Evolutionary conservation across 2,888 invertebrate genomes (phyloP), one percentile per base, ranked within the genome.

Genomic region (Ernsta delagoae): DNA sequence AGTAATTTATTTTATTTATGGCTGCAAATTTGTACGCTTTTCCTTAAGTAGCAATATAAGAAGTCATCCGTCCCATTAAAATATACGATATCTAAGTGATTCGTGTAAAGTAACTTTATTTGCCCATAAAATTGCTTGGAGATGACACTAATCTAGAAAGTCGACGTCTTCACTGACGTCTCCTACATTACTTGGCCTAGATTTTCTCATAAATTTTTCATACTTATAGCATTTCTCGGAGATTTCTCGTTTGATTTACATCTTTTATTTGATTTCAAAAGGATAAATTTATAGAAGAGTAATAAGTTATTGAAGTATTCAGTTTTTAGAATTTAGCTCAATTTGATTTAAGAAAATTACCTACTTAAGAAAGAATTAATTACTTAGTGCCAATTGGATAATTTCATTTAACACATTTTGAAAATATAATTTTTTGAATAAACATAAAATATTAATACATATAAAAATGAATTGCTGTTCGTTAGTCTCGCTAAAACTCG

Each of bases 71-170:
- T 50, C 24, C 24, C 24, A 53, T 24, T 53, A 53, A 53, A 53
- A 53, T 53, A 53, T 53, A 53, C 24, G 24, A 24, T 53, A 9
- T 24, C 24, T 53, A 24, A 53, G 16, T 50, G 50, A 16, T 16
- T 50, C 50, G 53, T 53, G 24, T 53, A 53, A 53, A 9, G 8
- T 53, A 53, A 63, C 53, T 11, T 53, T 41, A 54, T 54, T 63
- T 39, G 12, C 31, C 41, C 24, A 12, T 63, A 54, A 63, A 63
- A 54, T 63, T 63, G 41, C 63, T 16, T 39, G 53, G 63, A 63
- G 53, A 63, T 63, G 63, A 63, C 53, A 41, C 39, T 24, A 63
- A 63, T 41, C 63, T 63, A 54, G 53, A 54, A 31, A 63, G 41
- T 53, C 54, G 36, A 9, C 36, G 36, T 53, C 62, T 53, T 62